Percentiles rank a stretch among this genome's conserved stretches.
Conservation (phyloP, 1,140 invertebrate genomes). For the Cyclargus thomasi region DNA sequence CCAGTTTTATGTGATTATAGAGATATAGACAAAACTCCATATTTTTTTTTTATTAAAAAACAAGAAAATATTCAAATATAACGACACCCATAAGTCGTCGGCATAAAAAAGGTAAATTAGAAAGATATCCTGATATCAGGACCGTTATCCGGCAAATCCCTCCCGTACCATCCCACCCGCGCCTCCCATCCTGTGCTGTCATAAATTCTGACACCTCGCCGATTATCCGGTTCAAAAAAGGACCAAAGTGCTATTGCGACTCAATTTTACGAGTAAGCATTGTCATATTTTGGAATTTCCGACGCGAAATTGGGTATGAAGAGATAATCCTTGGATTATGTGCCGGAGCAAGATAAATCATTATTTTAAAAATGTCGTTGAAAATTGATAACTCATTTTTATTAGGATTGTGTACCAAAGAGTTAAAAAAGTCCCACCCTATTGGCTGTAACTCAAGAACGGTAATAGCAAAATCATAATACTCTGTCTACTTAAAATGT, state of each 20-base stretch:
- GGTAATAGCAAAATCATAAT: too few relatives aligned
- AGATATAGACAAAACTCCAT: too few relatives aligned
- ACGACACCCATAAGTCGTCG: neutral
- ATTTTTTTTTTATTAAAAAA: too few relatives aligned
- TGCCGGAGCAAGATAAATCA: too few relatives aligned
- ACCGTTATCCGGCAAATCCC: constrained; percentile 11
- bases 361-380: too few relatives aligned
- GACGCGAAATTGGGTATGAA: neutral
- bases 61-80: neutral
- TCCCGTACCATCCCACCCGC: neutral
- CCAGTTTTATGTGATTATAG: too few relatives aligned
- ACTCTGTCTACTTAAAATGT: too few relatives aligned
- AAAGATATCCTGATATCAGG: constrained; percentile 8
- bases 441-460: too few relatives aligned
- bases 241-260: neutral
- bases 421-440: too few relatives aligned
- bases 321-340: neutral
- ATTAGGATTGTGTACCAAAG: too few relatives aligned
- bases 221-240: neutral
- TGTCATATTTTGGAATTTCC: neutral
- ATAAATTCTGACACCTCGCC: constrained; percentile 5
- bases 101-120: constrained; percentile 13
- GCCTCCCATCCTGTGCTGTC: neutral
- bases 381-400: too few relatives aligned
- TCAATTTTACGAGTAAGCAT: neutral